Conservation (phyloP, 2,113 vertebrate species). For the Vireo altiloquus region DNA sequence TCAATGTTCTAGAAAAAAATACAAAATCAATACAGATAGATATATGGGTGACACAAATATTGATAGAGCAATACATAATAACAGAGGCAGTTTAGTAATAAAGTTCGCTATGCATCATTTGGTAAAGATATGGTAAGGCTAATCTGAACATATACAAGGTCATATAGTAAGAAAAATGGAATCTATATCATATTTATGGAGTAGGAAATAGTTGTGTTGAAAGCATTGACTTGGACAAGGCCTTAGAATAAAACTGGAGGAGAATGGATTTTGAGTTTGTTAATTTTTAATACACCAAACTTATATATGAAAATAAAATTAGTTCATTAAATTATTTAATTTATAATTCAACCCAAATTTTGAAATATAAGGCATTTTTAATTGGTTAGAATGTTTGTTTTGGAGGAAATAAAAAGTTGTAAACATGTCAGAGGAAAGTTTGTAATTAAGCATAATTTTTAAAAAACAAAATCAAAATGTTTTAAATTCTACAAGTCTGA, state of each 20-base stretch:
- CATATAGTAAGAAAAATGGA: not conserved
- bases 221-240: not conserved
- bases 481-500: not conserved
- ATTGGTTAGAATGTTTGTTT: not conserved
- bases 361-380: not conserved
- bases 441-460: not conserved
- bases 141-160: not conserved
- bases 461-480: not conserved
- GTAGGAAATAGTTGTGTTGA: not conserved
- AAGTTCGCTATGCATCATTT: not conserved
- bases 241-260: not conserved
- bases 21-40: slow-evolving; percentile 6
- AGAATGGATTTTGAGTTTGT: not conserved
- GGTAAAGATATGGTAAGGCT: not conserved
- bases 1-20: not conserved
- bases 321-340: not conserved
- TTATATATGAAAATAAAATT: not conserved
- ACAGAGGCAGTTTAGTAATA: not conserved
- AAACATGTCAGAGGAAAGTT: not conserved
- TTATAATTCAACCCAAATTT: not conserved
- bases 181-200: not conserved
- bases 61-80: not conserved
- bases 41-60: not conserved
- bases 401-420: not conserved
- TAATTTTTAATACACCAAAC: not conserved